Evolutionary conservation across 1,140 invertebrate genomes (phyloP), one percentile per base, ranked within the genome.

Genomic region (Cydia splendana): DNA sequence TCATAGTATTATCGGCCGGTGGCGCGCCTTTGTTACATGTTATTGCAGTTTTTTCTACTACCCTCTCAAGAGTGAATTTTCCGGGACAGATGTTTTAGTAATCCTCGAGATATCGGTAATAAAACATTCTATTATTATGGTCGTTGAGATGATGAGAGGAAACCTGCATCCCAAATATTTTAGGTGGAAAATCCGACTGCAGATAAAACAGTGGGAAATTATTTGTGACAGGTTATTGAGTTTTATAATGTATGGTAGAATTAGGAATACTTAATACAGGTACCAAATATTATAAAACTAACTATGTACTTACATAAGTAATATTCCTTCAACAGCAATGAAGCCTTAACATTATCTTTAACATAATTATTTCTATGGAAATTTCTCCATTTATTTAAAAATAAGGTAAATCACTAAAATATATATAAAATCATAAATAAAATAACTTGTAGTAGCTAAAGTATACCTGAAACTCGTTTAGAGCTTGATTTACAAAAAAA

Each of bases 11-110:
- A 93, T 90, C 91, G 90, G 89, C 76, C 86, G 85, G 86, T 82
- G 86, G 82, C 84, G 85, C 89, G 89, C 90, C 90, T 90, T 87
- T 91, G 90, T 91, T 93, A 93, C 86, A 81, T 88, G 88, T 88
- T 91, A 91, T 91, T 93, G 91, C 91, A 91, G 86, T 91, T 90
- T 91, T 91, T 91, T 91, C 88, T 88, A 62, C 57, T 85, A 87
- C 86, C 85, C 57, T 75, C 78, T 88, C 77, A 85, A 91, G 89
- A 91, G 91, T 90, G 88, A 92, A 92, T 92, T 92, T 92, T 92
- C 91, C 89, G 91, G 86, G 89, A 90, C 91, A 92, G 89, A 91
- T 92, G 91, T 92, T 91, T 89, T 88, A 89, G 91, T 89, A 89
- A 90, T 89, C 86, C 86, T 78, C 81, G 77, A 80, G 76, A 85